A percentile compares a stretch with the other conserved stretches of the same genome.
Conservation (phyloP, 30 jellyfish, hydroid and myxozoan species). For the Turritopsis dohrnii region DNA sequence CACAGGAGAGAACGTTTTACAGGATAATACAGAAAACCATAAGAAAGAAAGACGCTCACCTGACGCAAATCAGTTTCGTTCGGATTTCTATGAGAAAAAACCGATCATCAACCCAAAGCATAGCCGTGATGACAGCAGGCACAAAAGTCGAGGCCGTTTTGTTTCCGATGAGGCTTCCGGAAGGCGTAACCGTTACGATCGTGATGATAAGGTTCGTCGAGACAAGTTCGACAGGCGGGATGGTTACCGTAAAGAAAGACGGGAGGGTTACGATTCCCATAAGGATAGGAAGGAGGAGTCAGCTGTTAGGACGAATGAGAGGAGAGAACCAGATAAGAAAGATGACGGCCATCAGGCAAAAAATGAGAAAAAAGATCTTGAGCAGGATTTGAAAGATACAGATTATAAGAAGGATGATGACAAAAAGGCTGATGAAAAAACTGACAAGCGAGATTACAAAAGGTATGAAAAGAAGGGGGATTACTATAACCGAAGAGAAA, state of each 20-base stretch:
- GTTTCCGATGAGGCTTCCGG: neutral
- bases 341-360: constrained; percentile 20
- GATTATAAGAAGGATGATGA: constrained; percentile 24
- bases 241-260: constrained; percentile 25
- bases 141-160: constrained; percentile 3
- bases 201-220: constrained; percentile 12
- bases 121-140: constrained; percentile 15
- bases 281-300: constrained; percentile 20
- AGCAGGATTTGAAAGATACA: constrained; percentile 10
- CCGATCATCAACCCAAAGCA: neutral
- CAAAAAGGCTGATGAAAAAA: constrained; percentile 40
- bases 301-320: constrained; percentile 36
- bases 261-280: constrained; percentile 19
- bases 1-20: neutral
- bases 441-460: constrained; percentile 1
- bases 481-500: constrained; percentile 1
- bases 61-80: constrained; percentile 30
- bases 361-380: constrained; percentile 39
- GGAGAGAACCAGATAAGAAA: neutral
- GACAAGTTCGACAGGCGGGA: constrained; percentile 15
- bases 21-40: neutral
- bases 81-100: constrained; percentile 13
- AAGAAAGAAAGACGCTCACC: constrained; percentile 25
- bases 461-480: constrained; percentile 14
- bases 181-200: neutral